Conservation (phyloP, 2,888 invertebrate genomes). For the Eristalis intricaria region DNA sequence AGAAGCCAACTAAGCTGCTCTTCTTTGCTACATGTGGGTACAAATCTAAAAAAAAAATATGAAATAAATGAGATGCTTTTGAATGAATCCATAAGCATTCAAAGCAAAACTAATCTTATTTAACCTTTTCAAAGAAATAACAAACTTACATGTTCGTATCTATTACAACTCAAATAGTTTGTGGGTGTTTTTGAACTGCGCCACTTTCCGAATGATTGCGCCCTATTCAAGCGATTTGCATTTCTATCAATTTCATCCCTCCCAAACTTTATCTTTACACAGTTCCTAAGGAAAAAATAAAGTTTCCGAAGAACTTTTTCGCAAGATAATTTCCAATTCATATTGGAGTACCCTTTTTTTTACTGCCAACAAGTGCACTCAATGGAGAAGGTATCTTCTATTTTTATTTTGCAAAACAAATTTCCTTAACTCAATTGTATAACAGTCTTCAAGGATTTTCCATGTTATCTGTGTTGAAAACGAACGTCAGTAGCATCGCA, state of each 20-base stretch:
- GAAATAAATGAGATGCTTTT: too few relatives aligned
- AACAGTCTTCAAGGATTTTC: slow-evolving; percentile 25
- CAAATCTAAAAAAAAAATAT: too few relatives aligned
- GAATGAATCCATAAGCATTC: too few relatives aligned
- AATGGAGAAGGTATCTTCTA: background rate
- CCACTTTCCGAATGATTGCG: background rate
- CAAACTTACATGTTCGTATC: too few relatives aligned
- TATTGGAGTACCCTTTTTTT: background rate
- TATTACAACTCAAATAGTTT: too few relatives aligned
- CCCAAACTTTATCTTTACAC: background rate
- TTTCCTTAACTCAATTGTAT: slow-evolving; percentile 43
- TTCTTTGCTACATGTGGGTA: too few relatives aligned
- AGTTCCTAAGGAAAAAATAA: background rate
- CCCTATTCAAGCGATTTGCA: background rate
- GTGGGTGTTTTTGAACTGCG: too few relatives aligned
- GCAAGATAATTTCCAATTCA: background rate
- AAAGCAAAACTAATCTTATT: too few relatives aligned
- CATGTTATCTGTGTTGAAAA: slow-evolving; percentile 38
- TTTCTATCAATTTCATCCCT: background rate
- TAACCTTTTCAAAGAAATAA: too few relatives aligned
- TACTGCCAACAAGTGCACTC: background rate
- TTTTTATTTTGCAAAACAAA: slow-evolving; percentile 12
- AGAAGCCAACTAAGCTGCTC: too few relatives aligned
- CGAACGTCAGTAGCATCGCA: slow-evolving; percentile 38
- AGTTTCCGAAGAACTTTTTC: background rate